Base-by-base conservation (phyloP, 2,888 invertebrate species). In the Lochmaea capreae region DNA sequence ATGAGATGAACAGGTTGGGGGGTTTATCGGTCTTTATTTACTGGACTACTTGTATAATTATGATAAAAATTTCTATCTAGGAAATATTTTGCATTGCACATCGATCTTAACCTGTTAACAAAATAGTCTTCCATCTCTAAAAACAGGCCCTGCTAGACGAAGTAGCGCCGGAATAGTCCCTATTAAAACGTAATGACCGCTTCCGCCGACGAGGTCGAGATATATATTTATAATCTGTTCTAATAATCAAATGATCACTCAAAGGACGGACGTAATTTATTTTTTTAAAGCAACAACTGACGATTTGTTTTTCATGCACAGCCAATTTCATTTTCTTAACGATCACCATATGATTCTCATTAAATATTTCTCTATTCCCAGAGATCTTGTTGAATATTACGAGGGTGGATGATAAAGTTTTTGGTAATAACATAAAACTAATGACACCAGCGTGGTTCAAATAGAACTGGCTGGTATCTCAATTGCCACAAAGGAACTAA, bases 261-360 rank as follows among this genome's bases (percentile, higher is more conserved):
- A 69, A 68, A 73, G 73, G 73, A 58, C 65, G 73, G 63, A 69
- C 69, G 73, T 70, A 70, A 62, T 63, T 70, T 63, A 43, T 70
- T 63, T 63, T 33, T 39, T 39, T 39, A 14, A 54, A 63, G 54
- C 62, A 62, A 33, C 54, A 52, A 70, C 63, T 62, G 58, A 59
- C 39, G 33, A 58, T 67, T 57, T 57, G 33, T 14, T 14, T 10
- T 46, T 26, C 5, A 46, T 46, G 14, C 14, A 46, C 46, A 46
- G 14, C 5, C 11, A 46, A 46, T 11, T 43, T 43, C 10, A 43
- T 43, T 46, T 11, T 46, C 46, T 14, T 46, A 46, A 46, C 46
- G 14, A 14, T 14, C 46, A 46, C 14, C 46, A 46, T 3, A 46
- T 14, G 46, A 46, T 39, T 1, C 46, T 46, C 46, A 46, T 46